Base-by-base conservation (phyloP, 2,113 vertebrate species). In the Tretioscincus oriximinensis region DNA sequence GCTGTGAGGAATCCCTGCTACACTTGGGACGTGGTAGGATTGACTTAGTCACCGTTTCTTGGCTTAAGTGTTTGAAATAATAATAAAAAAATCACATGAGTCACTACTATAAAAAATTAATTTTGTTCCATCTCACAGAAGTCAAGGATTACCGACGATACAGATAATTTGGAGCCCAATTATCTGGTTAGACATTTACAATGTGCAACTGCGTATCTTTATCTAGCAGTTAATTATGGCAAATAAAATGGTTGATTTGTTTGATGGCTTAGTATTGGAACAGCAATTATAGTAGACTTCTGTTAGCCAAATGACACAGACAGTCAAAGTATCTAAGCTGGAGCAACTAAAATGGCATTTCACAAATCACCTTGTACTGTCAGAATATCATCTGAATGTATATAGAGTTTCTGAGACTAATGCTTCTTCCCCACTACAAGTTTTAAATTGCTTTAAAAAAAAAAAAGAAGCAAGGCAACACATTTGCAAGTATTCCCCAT, bases 41-140 rank as follows among this genome's bases (percentile, higher is more conserved):
- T 88, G 89, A 90, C 92, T 95, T 93, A 92, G 82, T 94, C 95
- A 93, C 84, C 92, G 77, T 93, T 93, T 88, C 91, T 93, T 93
- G 89, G 91, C 85, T 86, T 85, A 80, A 86, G 84, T 83, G 90
- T 80, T 60, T 81, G 16, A 60, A 58, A 81, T 68, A 85, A 64
- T 11, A 63, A 41, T 76, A 68, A 87, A 82, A 83, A 86, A 81
- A 82, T 77, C 85, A 86, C 85, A 92, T 93, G 93, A 94, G 88
- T 93, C 92, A 94, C 84, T 76, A 80, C 4, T 81, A 92, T 82
- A 85, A 86, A 76, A 94, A 92, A 73, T 72, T 86, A 80, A 63
- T 81, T 87, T 85, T 88, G 84, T 76, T 85, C 82, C 81, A 90
- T 77, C 85, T 87, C 84, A 74, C 81, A 87, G 88, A 88, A 91